Evolutionary conservation across 2,888 invertebrate species (phyloP).

Genomic region (Emmelina monodactyla): DNA sequence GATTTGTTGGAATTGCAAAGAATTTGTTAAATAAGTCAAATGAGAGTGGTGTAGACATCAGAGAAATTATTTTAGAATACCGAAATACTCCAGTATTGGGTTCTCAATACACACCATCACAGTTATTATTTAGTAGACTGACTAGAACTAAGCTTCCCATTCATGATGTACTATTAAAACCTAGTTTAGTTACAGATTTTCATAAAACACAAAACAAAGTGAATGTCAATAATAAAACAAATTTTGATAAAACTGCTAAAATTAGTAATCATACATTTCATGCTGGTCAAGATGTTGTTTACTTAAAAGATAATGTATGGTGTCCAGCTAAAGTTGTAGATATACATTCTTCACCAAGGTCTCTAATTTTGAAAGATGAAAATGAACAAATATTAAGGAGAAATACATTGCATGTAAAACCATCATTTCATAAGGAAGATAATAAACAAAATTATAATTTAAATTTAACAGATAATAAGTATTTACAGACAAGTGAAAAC

Average conservation of each 20-base stretch:
- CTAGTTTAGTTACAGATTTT: neutral
- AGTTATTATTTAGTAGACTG: conserved; percentile 2
- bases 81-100: conserved; percentile 4
- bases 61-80: conserved; percentile 1
- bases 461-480: no score
- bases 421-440: no score
- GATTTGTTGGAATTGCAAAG: conserved; percentile 4
- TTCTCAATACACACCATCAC: conserved; percentile 3
- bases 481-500: no score
- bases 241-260: neutral
- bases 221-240: neutral
- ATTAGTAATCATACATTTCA: neutral
- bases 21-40: conserved; percentile 3
- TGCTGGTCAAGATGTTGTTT: no score
- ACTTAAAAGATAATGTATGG: no score
- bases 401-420: no score
- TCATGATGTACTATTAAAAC: neutral
- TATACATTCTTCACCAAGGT: no score
- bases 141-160: conserved; percentile 3
- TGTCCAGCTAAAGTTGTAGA: no score
- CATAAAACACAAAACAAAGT: neutral
- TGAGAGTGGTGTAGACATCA: conserved; percentile 1
- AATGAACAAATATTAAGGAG: no score
- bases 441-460: no score
- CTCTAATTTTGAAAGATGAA: no score